phyloP scores from a whole-genome alignment of 2,113 vertebrate species.

The human region DNA sequence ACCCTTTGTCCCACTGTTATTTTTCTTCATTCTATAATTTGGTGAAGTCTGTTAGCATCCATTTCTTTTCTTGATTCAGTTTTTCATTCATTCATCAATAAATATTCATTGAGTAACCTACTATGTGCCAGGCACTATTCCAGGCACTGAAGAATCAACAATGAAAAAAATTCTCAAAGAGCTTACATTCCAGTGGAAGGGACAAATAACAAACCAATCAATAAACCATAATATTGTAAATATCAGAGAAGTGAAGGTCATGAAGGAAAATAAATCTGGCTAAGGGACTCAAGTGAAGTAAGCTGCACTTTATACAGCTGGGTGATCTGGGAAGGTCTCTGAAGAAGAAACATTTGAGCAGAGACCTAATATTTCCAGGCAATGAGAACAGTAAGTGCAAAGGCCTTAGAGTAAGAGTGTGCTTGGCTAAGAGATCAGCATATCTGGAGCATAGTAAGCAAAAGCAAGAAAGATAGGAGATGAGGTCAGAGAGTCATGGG shows the following conservation, averaged over 20 bases:
- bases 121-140: background rate
- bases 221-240: constrained; percentile 8
- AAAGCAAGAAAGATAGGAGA: background rate
- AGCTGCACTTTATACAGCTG: background rate
- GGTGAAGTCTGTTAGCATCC: background rate
- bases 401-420: background rate
- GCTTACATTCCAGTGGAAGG: background rate
- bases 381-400: background rate
- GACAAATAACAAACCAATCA: background rate
- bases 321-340: background rate
- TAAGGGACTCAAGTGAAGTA: background rate
- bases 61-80: background rate
- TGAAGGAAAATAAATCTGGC: background rate
- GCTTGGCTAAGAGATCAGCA: background rate
- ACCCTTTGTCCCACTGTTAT: background rate
- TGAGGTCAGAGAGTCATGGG: background rate
- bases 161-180: background rate
- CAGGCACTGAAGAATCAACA: background rate
- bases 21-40: background rate
- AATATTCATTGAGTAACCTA: background rate
- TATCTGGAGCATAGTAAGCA: background rate
- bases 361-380: background rate
- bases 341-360: background rate
- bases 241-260: background rate
- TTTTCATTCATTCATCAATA: background rate